A percentile compares a stretch with the other conserved stretches of the same genome.
Evolutionary conservation across 2,797 vertebrate genomes (phyloP).

Genomic region (Myoxocephalus aenaeus): DNA sequence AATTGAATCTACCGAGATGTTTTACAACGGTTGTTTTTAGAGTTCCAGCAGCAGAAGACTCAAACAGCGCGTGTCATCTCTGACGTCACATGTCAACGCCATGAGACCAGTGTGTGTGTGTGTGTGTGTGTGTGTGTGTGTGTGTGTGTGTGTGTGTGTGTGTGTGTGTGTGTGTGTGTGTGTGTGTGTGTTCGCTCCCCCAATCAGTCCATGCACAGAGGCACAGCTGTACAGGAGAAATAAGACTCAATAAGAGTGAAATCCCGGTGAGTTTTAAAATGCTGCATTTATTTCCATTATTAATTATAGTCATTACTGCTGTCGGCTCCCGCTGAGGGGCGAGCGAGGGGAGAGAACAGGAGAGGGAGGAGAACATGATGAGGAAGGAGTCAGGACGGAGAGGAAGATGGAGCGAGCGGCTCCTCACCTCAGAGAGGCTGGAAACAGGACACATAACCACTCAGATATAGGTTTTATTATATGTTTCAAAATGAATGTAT

Average conservation of each 20-base stretch:
- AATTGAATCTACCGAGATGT: not conserved
- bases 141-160: constrained; percentile 8
- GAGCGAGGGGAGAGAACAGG: not conserved
- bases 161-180: constrained; percentile 3
- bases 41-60: not conserved
- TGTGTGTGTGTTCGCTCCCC: not conserved
- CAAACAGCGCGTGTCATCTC: not conserved
- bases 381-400: not conserved
- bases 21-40: not conserved
- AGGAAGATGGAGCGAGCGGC: constrained; percentile 14
- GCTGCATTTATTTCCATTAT: constrained; percentile 84
- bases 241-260: constrained; percentile 70
- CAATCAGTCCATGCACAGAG: constrained; percentile 58
- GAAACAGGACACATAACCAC: too few species aligned
- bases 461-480: too few species aligned
- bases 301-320: constrained; percentile 84
- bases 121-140: not conserved
- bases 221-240: constrained; percentile 74
- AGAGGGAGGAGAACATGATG: not conserved
- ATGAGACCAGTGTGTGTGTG: not conserved
- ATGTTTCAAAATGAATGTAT: too few species aligned
- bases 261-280: constrained; percentile 74
- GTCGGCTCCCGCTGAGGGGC: constrained; percentile 67
- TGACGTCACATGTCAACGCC: not conserved
- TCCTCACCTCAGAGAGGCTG: too few species aligned